Evolutionary conservation across 2,113 vertebrate genomes (phyloP), one percentile per base, ranked within the genome.

Genomic region (Lethenteron reissneri): DNA sequence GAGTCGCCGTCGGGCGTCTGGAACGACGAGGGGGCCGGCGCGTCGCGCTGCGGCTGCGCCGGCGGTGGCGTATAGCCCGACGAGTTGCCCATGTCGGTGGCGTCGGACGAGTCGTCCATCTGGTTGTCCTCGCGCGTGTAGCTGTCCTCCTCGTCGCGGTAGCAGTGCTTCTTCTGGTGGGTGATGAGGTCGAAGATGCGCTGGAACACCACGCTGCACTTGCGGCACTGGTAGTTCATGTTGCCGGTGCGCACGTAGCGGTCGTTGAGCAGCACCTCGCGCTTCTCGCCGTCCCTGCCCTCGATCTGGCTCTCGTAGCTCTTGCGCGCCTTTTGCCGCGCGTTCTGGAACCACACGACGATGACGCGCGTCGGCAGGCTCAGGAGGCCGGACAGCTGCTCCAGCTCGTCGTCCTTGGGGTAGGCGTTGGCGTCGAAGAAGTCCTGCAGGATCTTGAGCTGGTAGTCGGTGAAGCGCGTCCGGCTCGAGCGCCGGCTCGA

Each of bases 381-480:
- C 74, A 99, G 90, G n/a, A 97, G 92, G 11, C 91, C 96, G 60
- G 94, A 99, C 19, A 99, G 89, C 71, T 99, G 94, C 72, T 99
- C 94, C 1, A 99, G 96, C 83, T 99, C 94, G 77, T 99, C 94
- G 79, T 99, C 94, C 76, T 99, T 99, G 57, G 94, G 94, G 78
- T 99, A 99, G 71, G 94, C 94, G 72, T 97, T 99, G 69, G 94
- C 95, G 78, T 99, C 94, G 82, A 99, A 99, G 78, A 99, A 99
- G 80, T 99, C 94, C 78, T 99, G 94, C 71, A 99, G 87, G n/a
- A 99, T 89, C 78, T 90, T 85, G 72, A 99, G 83, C 74, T 99
- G 94, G 77, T 95, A 99, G 80, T 99, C 94, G 60, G 92, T 99
- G 78, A 99, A 99, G 73, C 94, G 82, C n/a, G 94, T 99, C 75